These are phyloP conservation scores for Coenobita brevimanus DNA, from an alignment of 1,140 invertebrate species.

Conservation along the genomic window DNA sequence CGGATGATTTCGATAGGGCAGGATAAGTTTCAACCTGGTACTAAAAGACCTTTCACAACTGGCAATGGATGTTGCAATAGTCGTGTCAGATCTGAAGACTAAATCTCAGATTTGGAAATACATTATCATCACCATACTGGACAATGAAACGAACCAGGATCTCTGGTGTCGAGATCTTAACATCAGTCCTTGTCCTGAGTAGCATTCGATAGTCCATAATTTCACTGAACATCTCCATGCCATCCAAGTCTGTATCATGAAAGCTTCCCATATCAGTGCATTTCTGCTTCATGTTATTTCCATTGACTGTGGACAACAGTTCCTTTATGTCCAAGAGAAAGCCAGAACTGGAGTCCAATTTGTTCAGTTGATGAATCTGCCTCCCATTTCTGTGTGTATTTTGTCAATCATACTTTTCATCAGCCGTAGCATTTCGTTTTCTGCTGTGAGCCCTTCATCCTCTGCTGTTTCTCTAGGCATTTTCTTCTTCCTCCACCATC, in stretches of 20 bases:
- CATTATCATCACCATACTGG: slow-evolving; percentile 1
- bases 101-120: not conserved
- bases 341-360: not conserved
- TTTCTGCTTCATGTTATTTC: not conserved
- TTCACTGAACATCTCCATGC: not conserved
- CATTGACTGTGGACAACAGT: not conserved
- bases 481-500: too few species aligned
- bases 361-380: too few species aligned
- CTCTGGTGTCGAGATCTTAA: not conserved
- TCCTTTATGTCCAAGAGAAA: not conserved
- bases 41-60: not conserved
- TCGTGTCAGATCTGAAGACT: not conserved
- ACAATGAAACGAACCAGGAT: not conserved
- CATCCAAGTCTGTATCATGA: slow-evolving; percentile 14
- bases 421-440: too few species aligned
- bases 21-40: too few species aligned
- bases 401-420: too few species aligned
- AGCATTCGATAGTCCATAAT: not conserved
- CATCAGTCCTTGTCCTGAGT: not conserved
- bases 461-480: too few species aligned
- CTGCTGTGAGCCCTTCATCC: too few species aligned
- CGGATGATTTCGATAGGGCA: not conserved
- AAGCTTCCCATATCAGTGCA: too few species aligned
- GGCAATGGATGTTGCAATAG: not conserved
- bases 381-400: too few species aligned